Evolutionary conservation across 1,140 invertebrate species (phyloP).

Genomic region (Cydia pomonella): DNA sequence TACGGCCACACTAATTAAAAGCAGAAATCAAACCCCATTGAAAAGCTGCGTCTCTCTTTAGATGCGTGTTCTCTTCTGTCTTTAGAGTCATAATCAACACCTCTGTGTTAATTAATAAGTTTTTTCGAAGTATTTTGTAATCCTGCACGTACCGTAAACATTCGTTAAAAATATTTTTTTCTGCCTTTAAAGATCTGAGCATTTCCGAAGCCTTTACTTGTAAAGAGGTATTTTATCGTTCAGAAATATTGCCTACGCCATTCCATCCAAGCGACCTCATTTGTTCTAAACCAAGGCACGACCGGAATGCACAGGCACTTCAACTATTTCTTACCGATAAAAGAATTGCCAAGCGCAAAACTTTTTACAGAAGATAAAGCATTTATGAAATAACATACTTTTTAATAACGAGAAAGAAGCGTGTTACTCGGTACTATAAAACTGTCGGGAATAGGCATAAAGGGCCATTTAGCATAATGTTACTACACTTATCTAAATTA

Average conservation of each 20-base stretch:
- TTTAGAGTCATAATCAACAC: background rate
- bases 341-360: slow-evolving; percentile 17
- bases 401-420: background rate
- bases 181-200: slow-evolving; percentile 7
- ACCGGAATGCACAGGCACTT: slow-evolving; percentile 28
- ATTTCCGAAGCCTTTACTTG: slow-evolving; percentile 14
- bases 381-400: slow-evolving; percentile 6
- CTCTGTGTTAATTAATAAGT: slow-evolving; percentile 1
- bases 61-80: background rate
- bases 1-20: background rate
- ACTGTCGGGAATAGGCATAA: background rate
- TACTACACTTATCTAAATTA: slow-evolving; percentile 7
- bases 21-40: background rate
- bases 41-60: background rate
- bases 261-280: slow-evolving; percentile 30
- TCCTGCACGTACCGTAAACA: background rate
- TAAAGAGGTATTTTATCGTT: slow-evolving; percentile 33
- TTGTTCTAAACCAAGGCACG: slow-evolving; percentile 32
- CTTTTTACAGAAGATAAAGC: background rate
- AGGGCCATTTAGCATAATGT: slow-evolving; percentile 8
- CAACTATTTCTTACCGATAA: slow-evolving; percentile 30
- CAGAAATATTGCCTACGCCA: slow-evolving; percentile 33
- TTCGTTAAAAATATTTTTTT: background rate
- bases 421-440: slow-evolving; percentile 16
- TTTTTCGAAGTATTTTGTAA: background rate